Evolutionary conservation across 30 jellyfish, hydroid and myxozoan species (phyloP).

Genomic region (Cassiopea xamachana): DNA sequence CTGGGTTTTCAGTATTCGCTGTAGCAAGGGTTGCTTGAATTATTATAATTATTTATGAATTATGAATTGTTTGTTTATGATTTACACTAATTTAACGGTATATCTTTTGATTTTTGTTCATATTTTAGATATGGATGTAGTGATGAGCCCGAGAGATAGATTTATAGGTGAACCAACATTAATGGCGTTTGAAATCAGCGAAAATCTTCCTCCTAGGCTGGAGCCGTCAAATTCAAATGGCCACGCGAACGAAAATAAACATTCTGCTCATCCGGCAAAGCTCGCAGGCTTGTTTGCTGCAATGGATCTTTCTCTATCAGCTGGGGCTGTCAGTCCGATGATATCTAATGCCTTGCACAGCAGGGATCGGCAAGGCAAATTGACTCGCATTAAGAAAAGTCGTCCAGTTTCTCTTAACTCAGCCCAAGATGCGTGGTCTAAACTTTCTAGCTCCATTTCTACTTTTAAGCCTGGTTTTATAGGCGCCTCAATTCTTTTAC

Average conservation of each 20-base stretch:
- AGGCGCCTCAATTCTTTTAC: constrained; percentile 55
- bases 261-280: constrained; percentile 55
- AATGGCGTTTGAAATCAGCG: constrained; percentile 60
- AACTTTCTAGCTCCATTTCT: constrained; percentile 39
- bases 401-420: constrained; percentile 47
- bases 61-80: too few species aligned
- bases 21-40: too few species aligned
- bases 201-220: constrained; percentile 52
- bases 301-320: constrained; percentile 76
- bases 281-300: constrained; percentile 83
- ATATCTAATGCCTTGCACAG: constrained; percentile 59
- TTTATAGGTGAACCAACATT: constrained; percentile 56
- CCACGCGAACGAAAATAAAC: not conserved
- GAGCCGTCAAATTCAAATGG: constrained; percentile 23
- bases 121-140: constrained; percentile 31
- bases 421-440: constrained; percentile 27
- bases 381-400: not conserved
- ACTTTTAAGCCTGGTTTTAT: constrained; percentile 54
- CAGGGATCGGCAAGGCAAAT: not conserved
- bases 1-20: too few species aligned
- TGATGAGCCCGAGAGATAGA: constrained; percentile 20
- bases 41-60: too few species aligned
- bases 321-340: constrained; percentile 90
- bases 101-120: too few species aligned
- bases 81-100: too few species aligned